Evolutionary conservation across 2,888 invertebrate species (phyloP).

Genomic region (Tyria jacobaeae): DNA sequence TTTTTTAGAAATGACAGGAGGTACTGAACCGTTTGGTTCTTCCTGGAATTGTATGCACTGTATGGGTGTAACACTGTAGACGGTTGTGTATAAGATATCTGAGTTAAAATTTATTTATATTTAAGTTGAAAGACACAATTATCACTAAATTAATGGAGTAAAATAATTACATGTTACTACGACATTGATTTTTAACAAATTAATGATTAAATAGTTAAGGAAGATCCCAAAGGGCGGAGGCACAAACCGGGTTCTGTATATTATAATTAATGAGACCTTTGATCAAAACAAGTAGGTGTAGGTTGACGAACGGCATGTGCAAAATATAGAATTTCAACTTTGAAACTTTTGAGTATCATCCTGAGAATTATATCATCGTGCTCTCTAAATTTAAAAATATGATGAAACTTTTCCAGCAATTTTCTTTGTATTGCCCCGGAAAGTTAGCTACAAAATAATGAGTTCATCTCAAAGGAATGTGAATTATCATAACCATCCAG

Average conservation of each 20-base stretch:
- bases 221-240: not conserved
- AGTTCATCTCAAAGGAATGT: conserved; percentile 44
- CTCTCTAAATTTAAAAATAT: conserved; percentile 10
- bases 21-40: too few relatives aligned
- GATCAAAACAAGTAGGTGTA: not conserved
- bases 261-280: not conserved
- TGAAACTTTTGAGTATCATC: not conserved
- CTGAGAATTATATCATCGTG: conserved; percentile 1
- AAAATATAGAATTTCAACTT: conserved; percentile 1
- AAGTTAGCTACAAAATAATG: conserved; percentile 38
- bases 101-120: too few relatives aligned
- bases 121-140: too few relatives aligned
- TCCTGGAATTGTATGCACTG: too few relatives aligned
- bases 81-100: too few relatives aligned
- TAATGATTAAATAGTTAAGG: too few relatives aligned
- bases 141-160: too few relatives aligned
- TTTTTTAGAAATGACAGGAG: too few relatives aligned
- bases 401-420: conserved; percentile 12
- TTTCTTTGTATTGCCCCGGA: conserved; percentile 19
- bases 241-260: not conserved
- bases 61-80: too few relatives aligned
- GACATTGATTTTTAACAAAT: too few relatives aligned
- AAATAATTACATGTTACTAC: too few relatives aligned
- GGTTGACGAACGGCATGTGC: not conserved
- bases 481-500: conserved; percentile 39